Evolutionary conservation across 2,888 invertebrate species (phyloP).

Genomic region (Microctonus aethiopoides): DNA sequence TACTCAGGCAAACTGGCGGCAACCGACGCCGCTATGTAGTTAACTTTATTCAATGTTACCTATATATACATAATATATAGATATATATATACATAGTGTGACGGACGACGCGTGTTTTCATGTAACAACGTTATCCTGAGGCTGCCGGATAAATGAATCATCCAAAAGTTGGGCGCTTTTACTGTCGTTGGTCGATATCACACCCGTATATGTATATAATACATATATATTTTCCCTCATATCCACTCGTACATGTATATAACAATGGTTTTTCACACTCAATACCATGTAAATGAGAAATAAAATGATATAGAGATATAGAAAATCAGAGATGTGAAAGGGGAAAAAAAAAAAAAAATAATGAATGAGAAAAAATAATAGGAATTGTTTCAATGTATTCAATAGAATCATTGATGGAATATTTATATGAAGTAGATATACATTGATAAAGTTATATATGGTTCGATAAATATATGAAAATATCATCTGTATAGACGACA

Average conservation of each 20-base stretch:
- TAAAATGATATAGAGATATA: neutral
- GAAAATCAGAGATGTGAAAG: neutral
- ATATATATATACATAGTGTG: constrained; percentile 29
- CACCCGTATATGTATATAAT: neutral
- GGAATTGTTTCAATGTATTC: too few species aligned
- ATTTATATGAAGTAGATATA: neutral
- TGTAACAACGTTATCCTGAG: constrained; percentile 36
- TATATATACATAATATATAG: too few species aligned
- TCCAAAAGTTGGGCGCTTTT: constrained; percentile 7
- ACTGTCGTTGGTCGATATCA: neutral
- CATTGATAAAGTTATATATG: neutral
- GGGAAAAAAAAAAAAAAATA: neutral
- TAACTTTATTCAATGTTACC: constrained; percentile 40
- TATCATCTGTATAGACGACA: neutral
- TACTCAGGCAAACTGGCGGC: constrained; percentile 15
- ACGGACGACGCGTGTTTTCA: constrained; percentile 34
- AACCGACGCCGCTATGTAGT: constrained; percentile 20
- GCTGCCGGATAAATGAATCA: constrained; percentile 33
- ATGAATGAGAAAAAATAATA: neutral
- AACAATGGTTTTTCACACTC: neutral
- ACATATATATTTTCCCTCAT: too few species aligned
- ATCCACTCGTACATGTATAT: neutral
- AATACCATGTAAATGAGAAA: neutral
- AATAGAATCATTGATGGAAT: neutral
- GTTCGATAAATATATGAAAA: neutral